Conservation (phyloP, 2,888 invertebrate genomes). For the Lacanobia wlatinum region DNA sequence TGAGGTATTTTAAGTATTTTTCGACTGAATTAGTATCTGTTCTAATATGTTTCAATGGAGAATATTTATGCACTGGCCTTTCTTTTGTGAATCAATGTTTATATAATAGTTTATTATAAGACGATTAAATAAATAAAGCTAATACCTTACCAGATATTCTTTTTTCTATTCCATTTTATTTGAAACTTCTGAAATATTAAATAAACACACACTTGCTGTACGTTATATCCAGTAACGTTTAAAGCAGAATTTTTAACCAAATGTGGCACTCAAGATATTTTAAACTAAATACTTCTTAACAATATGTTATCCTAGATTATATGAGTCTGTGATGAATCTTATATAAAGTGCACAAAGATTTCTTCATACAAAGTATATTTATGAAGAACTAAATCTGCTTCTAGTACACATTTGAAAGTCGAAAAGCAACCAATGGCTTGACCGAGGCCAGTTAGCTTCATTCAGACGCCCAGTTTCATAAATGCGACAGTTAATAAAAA, state of each 20-base stretch:
- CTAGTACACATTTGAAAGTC: no score
- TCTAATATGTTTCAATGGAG: constrained; percentile 62
- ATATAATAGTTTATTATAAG: constrained; percentile 68
- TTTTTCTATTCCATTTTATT: constrained; percentile 41
- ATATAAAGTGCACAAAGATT: no score
- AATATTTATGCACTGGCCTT: constrained; percentile 68
- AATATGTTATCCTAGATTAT: no score
- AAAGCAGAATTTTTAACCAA: neutral
- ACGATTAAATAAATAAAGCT: constrained; percentile 68
- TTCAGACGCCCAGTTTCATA: no score
- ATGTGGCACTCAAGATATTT: no score
- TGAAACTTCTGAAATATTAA: neutral
- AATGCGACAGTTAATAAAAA: no score
- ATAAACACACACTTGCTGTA: neutral
- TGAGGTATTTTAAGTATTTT: constrained; percentile 55
- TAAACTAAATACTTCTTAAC: no score
- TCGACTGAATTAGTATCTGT: constrained; percentile 66
- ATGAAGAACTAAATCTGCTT: no score
- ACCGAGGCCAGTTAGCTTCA: no score
- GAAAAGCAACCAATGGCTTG: no score
- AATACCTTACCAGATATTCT: constrained; percentile 66
- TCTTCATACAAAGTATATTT: no score
- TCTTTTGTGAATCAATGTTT: constrained; percentile 71
- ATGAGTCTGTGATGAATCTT: no score
- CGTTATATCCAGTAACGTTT: neutral